Percentiles rank a stretch among this genome's conserved stretches.
phyloP scores from a whole-genome alignment of 1,140 invertebrate genomes.

The Lamellibrachia luymesi region DNA sequence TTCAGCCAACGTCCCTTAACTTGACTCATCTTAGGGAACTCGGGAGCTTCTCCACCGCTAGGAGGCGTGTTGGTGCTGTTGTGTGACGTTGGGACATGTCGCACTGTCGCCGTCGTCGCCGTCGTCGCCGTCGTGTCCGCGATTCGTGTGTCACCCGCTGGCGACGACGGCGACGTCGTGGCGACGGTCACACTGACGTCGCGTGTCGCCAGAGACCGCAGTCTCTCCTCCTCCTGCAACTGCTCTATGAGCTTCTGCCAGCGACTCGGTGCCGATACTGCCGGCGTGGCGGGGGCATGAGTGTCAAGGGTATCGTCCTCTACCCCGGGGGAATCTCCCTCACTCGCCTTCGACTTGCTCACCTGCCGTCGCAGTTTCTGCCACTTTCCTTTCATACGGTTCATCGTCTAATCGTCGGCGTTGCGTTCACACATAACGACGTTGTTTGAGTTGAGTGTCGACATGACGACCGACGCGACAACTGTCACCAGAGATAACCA shows the following conservation, averaged over 20 bases:
- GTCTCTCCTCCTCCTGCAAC: not conserved
- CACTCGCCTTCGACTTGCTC: not conserved
- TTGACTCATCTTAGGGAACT: not conserved
- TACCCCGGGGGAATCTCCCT: not conserved
- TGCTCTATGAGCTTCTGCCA: not conserved
- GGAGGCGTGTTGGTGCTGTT: not conserved
- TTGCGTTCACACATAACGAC: not conserved
- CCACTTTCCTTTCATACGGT: not conserved
- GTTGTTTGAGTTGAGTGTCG: not conserved
- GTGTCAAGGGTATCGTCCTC: not conserved
- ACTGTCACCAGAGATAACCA: not conserved
- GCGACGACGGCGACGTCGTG: not conserved
- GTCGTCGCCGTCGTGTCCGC: not conserved
- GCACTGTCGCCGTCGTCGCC: not conserved
- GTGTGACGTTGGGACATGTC: not conserved
- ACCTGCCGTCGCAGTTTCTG: not conserved
- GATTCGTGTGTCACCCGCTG: not conserved
- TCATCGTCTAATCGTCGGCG: not conserved
- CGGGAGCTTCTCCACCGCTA: not conserved
- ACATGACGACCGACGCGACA: not conserved
- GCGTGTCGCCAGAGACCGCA: not conserved
- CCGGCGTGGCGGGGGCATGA: not conserved
- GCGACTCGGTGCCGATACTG: not conserved
- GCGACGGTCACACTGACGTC: not conserved
- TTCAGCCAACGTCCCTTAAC: not conserved